Evolutionary conservation across 2,888 invertebrate genomes (phyloP), one percentile per base, ranked within the genome.

Genomic region (Drosophila mayaguana): DNA sequence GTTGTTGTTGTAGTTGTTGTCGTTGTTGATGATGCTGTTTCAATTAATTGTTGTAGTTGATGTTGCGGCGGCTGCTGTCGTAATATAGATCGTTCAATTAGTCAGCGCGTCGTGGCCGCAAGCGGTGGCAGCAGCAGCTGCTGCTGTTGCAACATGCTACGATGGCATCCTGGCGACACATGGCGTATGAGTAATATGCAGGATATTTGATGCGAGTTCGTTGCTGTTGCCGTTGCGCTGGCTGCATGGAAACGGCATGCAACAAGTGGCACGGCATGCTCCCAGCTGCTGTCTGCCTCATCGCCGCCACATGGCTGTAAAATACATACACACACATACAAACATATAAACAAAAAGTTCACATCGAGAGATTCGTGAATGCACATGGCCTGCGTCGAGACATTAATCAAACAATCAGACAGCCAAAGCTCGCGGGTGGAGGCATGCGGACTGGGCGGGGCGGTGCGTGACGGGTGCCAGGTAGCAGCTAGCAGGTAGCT

Each of bases 221-320:
- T 75, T 75, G 78, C 54, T 60, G 64, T 9, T 71, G 54, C 28
- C 51, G 43, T n/a, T 63, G 51, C 51, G 46, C 43, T 70, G 51
- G 48, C 25, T 68, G 69, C 73, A 80, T 72, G 78, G 40, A 53
- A 57, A 50, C 28, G 48, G 75, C 75, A 67, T 83, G 82, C 83
- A 86, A 83, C 83, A 83, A 81, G 86, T 83, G 81, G 79, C 79
- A 70, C 74, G 74, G 56, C 83, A 83, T 83, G 56, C 64, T 76
- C 59, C 48, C 79, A 73, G 69, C 75, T 65, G 72, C 61, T 67
- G 65, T 54, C 80, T 65, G 80, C 72, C 72, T 60, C 76, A 76
- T 75, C 25, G 72, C 75, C 73, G 55, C 71, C 73, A 50, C 73
- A 66, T 75, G 71, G 72, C 86, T 75, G 62, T 40, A 74, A 48